Evolutionary conservation across 2,113 vertebrate genomes (phyloP), one percentile per base, ranked within the genome.

Genomic region (Neotoma lepida): DNA sequence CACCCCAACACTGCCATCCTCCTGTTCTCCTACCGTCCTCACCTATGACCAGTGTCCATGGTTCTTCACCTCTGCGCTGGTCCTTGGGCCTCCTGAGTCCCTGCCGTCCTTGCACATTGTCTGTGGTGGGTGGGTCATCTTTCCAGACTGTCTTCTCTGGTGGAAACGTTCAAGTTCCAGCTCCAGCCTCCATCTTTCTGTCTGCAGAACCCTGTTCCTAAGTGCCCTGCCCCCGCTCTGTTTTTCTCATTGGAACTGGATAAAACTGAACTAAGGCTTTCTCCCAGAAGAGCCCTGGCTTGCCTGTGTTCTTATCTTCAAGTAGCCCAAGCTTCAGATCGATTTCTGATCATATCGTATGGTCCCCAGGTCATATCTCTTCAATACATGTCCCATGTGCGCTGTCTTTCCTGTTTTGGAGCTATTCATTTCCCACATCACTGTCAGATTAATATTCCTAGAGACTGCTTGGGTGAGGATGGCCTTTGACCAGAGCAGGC

Each of bases 151-250:
- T 64, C 73, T 91, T 44, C 54, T 22, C 24, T 71, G 39, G 41
- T 88, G 46, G 30, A 78, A 85, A 44, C 82, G 17, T 30, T 22
- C 6, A 39, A 41, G 51, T 76, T 82, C 28, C 12, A 90, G 71
- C 51, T 92, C 84, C 66, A 68, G 51, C 86, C 82, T 88, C 54
- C 64, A 28, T 94, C 86, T 94, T 78, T 49, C 49, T 84, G 66
- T 81, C 87, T 91, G 9, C 54, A 87, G 89, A 90, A 26, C 63
- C 70, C 56, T 56, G 0, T 9, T 90, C 77, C 81, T 86, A 54
- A 68, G 68, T 46, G 20, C 26, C 35, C 64, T 0, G 24, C 81
- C 28, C 28, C 63, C 9, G 5, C 44, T 64, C 20, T 54, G 15
- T 46, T n/a, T 15, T 17, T 68, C 39, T 86, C 66, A 71, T 2